Conservation (phyloP, 2,797 vertebrate genomes). For the Mormyrops boulengeri region DNA sequence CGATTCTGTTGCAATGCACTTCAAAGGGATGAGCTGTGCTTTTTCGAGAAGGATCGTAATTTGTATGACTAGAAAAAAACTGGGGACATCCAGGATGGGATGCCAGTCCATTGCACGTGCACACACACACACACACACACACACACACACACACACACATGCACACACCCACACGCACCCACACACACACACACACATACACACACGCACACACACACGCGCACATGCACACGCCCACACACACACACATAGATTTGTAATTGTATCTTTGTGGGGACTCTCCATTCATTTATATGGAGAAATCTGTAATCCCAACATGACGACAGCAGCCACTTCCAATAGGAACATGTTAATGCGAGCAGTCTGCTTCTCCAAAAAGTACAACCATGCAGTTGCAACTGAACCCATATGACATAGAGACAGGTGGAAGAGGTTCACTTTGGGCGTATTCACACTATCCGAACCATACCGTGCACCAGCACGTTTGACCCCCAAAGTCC, state of each 20-base stretch:
- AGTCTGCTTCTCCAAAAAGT: neutral
- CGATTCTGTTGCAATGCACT: neutral
- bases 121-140: neutral
- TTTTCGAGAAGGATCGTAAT: neutral
- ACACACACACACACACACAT: too few relatives aligned
- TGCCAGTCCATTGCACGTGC: neutral
- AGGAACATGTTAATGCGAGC: neutral
- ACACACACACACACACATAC: neutral
- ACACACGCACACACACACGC: neutral
- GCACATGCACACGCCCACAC: fast-evolving
- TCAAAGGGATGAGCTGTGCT: neutral
- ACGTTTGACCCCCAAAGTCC: neutral
- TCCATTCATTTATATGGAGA: neutral
- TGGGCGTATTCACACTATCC: neutral
- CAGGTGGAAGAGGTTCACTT: neutral
- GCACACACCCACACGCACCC: neutral
- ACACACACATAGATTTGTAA: neutral
- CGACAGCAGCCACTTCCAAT: neutral
- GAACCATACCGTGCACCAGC: neutral
- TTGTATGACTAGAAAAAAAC: neutral
- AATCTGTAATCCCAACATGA: neutral
- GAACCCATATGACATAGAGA: neutral
- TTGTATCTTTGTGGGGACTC: neutral
- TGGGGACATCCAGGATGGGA: neutral
- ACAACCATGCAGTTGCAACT: neutral